Base-by-base conservation (phyloP, 37 sponge, comb jelly and placozoan genomes). In the Amphimedon queenslandica region DNA sequence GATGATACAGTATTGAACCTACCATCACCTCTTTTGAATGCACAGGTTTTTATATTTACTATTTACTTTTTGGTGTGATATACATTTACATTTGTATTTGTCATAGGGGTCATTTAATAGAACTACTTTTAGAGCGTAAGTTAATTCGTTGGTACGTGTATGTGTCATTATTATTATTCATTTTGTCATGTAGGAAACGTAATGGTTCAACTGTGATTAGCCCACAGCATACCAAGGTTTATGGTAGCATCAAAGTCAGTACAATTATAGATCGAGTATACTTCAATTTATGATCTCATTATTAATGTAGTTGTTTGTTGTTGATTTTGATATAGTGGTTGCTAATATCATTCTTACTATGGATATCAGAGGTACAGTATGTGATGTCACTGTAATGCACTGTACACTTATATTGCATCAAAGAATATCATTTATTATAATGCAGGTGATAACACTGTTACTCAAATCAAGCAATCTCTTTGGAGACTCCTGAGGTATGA, bases 391-490 rank as follows among this genome's bases (percentile, higher is more conserved):
- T 60, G 27, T 25, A 11, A 11, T 60, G 21, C 5, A n/a, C n/a
- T n/a, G n/a, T n/a, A n/a, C n/a, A n/a, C n/a, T n/a, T n/a, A n/a
- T n/a, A n/a, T n/a, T n/a, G n/a, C 23, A 60, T n/a, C 27, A 25
- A 6, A 60, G 5, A 25, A 60, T 25, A 60, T 25, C 21, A 25
- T 11, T 60, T 60, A n/a, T 60, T 5, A 60, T 25, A n/a, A 6
- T 38, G 29, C 47, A 82, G 90, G 90, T 10, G 77, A 83, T 63
- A 77, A 63, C 39, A 80, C 90, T 25, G 78, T 89, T 11, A 71
- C 77, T 27, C 90, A 89, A 38, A 89, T 89, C 70, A 89, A 89
- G 36, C 81, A 84, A 55, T 72, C 56, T 35, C 69, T 89, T 0
- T 89, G 90, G 90, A 36, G 47, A 8, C 34, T 27, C 23, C 33